A percentile compares a stretch with the other conserved stretches of the same genome.
phyloP scores from a whole-genome alignment of 2,888 invertebrate species.

The Aproaerema taeniolella region DNA sequence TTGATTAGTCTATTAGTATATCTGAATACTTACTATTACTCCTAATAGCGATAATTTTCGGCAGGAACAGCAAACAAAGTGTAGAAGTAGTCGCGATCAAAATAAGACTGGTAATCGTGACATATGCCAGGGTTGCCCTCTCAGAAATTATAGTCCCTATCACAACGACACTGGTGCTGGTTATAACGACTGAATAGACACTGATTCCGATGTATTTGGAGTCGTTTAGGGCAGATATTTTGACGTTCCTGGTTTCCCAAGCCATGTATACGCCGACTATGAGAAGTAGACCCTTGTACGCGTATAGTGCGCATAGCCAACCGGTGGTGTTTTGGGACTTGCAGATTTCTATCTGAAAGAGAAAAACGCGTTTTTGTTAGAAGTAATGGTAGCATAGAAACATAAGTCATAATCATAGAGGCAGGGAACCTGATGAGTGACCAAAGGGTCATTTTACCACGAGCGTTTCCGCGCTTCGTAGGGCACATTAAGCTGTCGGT shows the following conservation, averaged over 20 bases:
- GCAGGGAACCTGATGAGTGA: no score
- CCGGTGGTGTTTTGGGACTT: slow-evolving; percentile 91
- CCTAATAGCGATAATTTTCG: slow-evolving; percentile 87
- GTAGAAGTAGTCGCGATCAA: slow-evolving; percentile 92
- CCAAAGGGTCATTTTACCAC: no score
- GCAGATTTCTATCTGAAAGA: slow-evolving; percentile 90
- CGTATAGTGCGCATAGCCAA: slow-evolving; percentile 94
- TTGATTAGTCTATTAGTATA: no score
- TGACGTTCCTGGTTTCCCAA: slow-evolving; percentile 95
- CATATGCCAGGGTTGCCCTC: slow-evolving; percentile 86
- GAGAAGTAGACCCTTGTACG: slow-evolving; percentile 92
- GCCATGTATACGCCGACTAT: slow-evolving; percentile 97
- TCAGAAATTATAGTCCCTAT: slow-evolving; percentile 92
- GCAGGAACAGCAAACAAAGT: slow-evolving; percentile 89
- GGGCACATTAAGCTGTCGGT: no score
- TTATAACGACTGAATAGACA: slow-evolving; percentile 94
- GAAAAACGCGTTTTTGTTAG: no score
- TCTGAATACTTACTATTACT: slow-evolving; percentile 78
- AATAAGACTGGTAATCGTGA: slow-evolving; percentile 89
- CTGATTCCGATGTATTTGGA: slow-evolving; percentile 96
- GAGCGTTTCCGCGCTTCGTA: no score
- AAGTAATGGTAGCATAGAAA: no score
- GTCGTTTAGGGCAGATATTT: slow-evolving; percentile 94
- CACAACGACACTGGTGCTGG: slow-evolving; percentile 90
- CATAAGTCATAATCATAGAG: no score